A percentile compares a stretch with the other conserved stretches of the same genome.
Conservation (phyloP, 2,888 invertebrate species). For the Drosophila merina region DNA sequence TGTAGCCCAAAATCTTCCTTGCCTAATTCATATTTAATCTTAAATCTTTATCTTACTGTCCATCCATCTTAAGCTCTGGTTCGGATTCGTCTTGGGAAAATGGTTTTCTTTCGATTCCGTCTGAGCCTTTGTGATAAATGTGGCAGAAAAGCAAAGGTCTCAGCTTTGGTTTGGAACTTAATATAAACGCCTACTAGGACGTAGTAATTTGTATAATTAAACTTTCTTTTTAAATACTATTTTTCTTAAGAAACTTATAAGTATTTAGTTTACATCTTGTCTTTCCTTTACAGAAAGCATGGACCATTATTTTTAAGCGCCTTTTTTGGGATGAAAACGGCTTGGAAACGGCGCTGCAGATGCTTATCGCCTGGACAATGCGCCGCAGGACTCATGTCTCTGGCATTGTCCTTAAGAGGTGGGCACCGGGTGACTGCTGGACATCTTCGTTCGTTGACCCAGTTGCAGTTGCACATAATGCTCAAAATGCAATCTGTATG, state of each 20-base stretch:
- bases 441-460: conserved; percentile 34
- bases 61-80: no score
- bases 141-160: no score
- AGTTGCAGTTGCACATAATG: conserved; percentile 11
- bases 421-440: conserved; percentile 19
- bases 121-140: no score
- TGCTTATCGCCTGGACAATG: conserved; percentile 33
- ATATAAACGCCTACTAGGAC: no score
- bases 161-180: no score
- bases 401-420: conserved; percentile 23
- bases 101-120: no score
- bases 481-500: conserved; percentile 28
- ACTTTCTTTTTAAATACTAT: background rate
- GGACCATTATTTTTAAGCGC: conserved; percentile 22
- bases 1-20: no score
- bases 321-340: conserved; percentile 24
- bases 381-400: conserved; percentile 30
- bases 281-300: background rate
- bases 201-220: no score
- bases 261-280: conserved; percentile 1
- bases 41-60: no score
- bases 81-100: no score
- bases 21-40: no score
- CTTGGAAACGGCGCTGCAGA: conserved; percentile 26
- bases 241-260: background rate